These are phyloP conservation scores for Sternotherus odoratus DNA, from an alignment of 2,797 vertebrate species.

Conservation along the genomic window DNA sequence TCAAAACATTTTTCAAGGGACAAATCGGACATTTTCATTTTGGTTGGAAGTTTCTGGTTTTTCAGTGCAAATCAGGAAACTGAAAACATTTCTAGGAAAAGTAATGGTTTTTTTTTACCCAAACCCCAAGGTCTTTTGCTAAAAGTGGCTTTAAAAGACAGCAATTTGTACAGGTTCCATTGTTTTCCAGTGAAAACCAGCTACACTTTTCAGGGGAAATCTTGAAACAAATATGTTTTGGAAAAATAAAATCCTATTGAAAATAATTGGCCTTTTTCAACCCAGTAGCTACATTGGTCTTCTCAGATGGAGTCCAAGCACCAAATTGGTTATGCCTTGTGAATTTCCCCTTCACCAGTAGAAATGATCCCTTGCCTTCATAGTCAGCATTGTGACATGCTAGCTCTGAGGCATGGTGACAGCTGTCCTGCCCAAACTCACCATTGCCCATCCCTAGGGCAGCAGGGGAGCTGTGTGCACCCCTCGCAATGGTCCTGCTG, in stretches of 20 bases:
- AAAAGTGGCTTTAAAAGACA: neutral
- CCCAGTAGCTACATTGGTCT: neutral
- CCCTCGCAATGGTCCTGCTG: neutral
- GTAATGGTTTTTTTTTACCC: neutral
- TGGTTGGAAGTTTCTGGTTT: neutral
- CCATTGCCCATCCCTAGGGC: neutral
- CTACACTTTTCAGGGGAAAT: neutral
- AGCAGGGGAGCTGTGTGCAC: neutral
- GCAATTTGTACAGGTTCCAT: rapidly evolving
- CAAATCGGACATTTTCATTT: neutral
- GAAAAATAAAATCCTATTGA: no score
- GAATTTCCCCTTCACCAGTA: neutral
- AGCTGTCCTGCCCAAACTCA: neutral
- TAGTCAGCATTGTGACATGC: neutral
- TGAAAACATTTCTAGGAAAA: neutral
- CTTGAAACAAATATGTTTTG: neutral
- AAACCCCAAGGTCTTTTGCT: neutral
- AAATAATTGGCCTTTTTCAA: neutral
- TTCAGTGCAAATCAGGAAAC: neutral
- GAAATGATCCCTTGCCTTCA: neutral
- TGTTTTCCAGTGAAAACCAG: neutral
- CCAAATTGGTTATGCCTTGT: neutral
- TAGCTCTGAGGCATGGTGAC: neutral
- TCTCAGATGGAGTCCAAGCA: neutral
- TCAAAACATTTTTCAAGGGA: neutral